These are phyloP conservation scores for Oncorhynchus kisutch DNA, from an alignment of 2,113 vertebrate species.

Conservation along the genomic window DNA sequence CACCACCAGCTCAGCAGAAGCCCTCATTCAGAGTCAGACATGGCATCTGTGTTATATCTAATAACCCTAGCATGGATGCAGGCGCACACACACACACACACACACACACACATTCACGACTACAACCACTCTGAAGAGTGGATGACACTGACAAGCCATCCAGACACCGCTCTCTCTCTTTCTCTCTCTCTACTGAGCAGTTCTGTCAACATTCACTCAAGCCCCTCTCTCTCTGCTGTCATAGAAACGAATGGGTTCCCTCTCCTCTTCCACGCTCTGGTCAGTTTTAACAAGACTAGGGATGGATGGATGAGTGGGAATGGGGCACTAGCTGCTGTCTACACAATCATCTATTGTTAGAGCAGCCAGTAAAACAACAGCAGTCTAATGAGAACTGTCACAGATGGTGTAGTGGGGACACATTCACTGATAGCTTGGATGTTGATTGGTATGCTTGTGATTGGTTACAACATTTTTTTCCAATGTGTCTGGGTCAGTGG, in stretches of 20 bases:
- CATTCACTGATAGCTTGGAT: no score
- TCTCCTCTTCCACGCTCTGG: background rate
- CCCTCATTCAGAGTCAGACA: background rate
- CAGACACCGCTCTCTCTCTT: background rate
- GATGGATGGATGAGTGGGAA: background rate
- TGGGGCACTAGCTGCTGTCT: no score
- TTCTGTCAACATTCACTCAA: background rate
- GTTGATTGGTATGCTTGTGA: no score
- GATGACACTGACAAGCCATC: background rate
- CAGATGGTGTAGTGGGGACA: background rate
- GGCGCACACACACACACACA: background rate
- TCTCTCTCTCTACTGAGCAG: background rate
- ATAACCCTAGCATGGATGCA: background rate
- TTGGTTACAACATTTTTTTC: no score
- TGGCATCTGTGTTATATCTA: slow-evolving; percentile 8
- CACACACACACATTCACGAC: background rate
- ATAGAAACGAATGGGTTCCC: background rate
- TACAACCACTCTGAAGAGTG: background rate
- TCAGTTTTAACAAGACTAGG: background rate
- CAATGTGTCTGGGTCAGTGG: no score
- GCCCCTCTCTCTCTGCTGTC: background rate
- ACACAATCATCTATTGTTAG: background rate
- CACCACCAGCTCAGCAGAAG: background rate
- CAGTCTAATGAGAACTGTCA: background rate
- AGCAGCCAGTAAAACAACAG: background rate